Evolutionary conservation across 2,888 invertebrate genomes (phyloP), one percentile per base, ranked within the genome.

Genomic region (Drosophila anomalata): DNA sequence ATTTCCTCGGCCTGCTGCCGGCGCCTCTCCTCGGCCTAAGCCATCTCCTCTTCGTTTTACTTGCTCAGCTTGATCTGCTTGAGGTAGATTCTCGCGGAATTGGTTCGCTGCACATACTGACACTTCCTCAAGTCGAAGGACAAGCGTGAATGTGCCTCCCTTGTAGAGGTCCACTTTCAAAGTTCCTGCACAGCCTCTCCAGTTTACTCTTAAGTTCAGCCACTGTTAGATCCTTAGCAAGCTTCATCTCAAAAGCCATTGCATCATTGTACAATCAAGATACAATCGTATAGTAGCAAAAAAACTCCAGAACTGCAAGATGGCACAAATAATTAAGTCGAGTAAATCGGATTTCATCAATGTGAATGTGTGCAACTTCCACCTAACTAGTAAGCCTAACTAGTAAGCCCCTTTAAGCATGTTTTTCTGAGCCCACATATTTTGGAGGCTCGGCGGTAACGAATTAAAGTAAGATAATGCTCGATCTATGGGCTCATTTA

Each of bases 51-150:
- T 75, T 96, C 96, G 90, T 97, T 96, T 90, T 97, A 98, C 90
- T 97, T 96, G 58, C 98, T 98, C 54, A 98, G 92, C 84, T 95
- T 96, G 91, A 98, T 97, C 77, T 94, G 94, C 89, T 95, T 95
- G 53, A 99, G 93, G 90, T 97, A 99, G 24, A 96, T 95, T 73
- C 96, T 94, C 0, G 98, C 93, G 0, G 97, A 96, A 89, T 97
- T 96, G 71, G 93, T 91, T 88, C 96, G 94, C 91, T 97, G 96
- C 36, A 95, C 93, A 92, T 99, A 99, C 73, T 97, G 96, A 57
- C 98, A 97, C 78, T 95, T 94, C 1, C 96, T 94, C 47, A 98
- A 92, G 89, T 96, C 96, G 92, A 94, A 98, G 75, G 96, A 95
- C 3, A 98, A 89, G 11, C 95, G 17, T 17, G 17, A 17, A 92